Base-by-base conservation (phyloP, 2,113 vertebrate genomes). In the Geococcyx californianus region DNA sequence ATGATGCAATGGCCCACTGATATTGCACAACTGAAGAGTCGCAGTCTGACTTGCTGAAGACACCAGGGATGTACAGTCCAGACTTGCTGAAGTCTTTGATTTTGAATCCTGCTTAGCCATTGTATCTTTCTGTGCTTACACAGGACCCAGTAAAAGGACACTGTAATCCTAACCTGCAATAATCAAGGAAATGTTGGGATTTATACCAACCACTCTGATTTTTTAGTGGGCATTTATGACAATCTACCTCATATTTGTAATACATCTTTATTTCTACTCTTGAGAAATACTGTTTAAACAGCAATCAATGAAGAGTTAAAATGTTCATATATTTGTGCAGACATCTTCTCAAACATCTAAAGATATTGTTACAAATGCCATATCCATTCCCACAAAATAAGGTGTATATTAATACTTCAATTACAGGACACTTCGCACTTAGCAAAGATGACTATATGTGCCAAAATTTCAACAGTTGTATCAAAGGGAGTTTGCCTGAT, bases 1-100 rank as follows among this genome's bases (percentile, higher is more conserved):
- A 77, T 1, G 0, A 29, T 1, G 1, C 0, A 20, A 33, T 33
- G 25, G 47, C 31, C 28, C 1, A 2, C 28, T 36, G 52, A 12
- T 25, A 55, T 1, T n/a, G 33, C 64, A 25, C 36, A 84, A 11
- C 16, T 25, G 10, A 9, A 70, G 9, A 60, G 15, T 8, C 2
- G 0, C 55, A 62, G 60, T 18, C 16, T 18, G 13, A 54, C 20
- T 26, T 59, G n/a, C 42, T 56, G 14, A 67, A 77, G 58, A 54
- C 20, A 14, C 36, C 15, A 47, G 28, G 36, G 40, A 31, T 44
- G 31, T 7, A 31, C 0, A 3, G 21, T 59, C 55, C 20, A 23
- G 26, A 72, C 42, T 17, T 23, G 11, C 20, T 56, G 29, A 31
- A 29, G 21, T 11, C 24, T 10, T 56, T n/a, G 9, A 47, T 63